Percentiles rank a stretch among this genome's conserved stretches.
These are phyloP conservation scores for Pampus argenteus DNA, from an alignment of 2,797 vertebrate genomes.

Conservation along the genomic window DNA sequence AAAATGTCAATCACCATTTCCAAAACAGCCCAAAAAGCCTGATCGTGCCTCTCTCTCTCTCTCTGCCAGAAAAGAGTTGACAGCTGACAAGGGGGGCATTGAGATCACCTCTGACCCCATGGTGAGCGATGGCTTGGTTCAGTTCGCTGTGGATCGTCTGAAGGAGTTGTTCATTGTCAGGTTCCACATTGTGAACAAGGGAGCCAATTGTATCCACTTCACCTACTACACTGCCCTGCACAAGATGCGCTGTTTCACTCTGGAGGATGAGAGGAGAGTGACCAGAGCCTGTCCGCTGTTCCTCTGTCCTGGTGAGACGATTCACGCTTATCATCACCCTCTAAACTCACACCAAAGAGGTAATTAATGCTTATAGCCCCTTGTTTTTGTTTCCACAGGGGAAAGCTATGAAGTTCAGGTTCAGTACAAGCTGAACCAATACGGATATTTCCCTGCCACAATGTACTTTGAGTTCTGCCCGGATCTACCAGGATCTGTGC, in stretches of 20 bases:
- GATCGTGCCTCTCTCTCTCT: conserved; percentile 1
- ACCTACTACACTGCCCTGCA: conserved; percentile 77
- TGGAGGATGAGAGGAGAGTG: conserved; percentile 79
- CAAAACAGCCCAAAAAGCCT: too few relatives aligned
- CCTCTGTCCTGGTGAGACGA: conserved; percentile 86
- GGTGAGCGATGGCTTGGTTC: conserved; percentile 70
- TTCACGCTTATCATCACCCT: not conserved
- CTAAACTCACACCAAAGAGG: not conserved
- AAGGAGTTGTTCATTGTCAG: conserved; percentile 43
- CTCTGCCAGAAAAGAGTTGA: conserved; percentile 80
- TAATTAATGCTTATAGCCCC: not conserved
- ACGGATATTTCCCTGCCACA: conserved; percentile 85
- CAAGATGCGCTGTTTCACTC: conserved; percentile 76
- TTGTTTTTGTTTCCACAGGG: conserved; percentile 69
- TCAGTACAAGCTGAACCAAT: conserved; percentile 75
- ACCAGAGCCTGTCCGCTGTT: conserved; percentile 73
- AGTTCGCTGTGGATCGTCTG: conserved; percentile 50
- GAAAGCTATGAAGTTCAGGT: conserved; percentile 82
- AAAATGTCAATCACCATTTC: too few relatives aligned
- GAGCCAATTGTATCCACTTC: conserved; percentile 79
- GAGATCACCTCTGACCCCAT: conserved; percentile 79
- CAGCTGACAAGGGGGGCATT: conserved; percentile 85
- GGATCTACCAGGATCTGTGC: conserved; percentile 58
- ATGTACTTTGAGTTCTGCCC: conserved; percentile 88
- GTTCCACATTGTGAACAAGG: conserved; percentile 85